Evolutionary conservation across 1,140 invertebrate genomes (phyloP).

Genomic region (Diuraphis noxia): DNA sequence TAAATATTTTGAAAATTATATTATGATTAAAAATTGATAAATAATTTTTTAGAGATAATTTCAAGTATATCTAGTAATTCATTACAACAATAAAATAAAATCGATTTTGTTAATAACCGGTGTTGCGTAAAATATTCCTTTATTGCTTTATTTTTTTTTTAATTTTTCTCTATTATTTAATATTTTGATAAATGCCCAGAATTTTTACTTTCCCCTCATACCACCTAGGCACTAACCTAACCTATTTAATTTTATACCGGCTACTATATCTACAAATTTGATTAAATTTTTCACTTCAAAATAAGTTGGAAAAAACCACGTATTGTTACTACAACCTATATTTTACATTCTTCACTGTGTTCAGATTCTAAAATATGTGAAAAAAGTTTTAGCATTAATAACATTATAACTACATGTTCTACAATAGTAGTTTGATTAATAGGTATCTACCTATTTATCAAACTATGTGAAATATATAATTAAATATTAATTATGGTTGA

Average conservation of each 20-base stretch:
- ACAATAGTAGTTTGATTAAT: neutral
- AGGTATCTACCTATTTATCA: neutral
- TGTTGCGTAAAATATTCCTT: neutral
- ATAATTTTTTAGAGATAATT: neutral
- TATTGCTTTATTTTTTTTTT: neutral
- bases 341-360: too few relatives aligned
- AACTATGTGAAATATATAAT: neutral
- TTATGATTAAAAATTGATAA: too few relatives aligned
- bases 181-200: neutral
- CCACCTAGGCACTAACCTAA: too few relatives aligned
- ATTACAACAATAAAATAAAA: neutral
- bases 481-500: neutral
- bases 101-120: neutral
- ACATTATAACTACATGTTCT: neutral
- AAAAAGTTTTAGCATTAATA: neutral
- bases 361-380: neutral
- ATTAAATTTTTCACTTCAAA: too few relatives aligned
- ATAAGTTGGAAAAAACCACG: too few relatives aligned
- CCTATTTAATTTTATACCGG: neutral
- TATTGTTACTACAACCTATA: too few relatives aligned
- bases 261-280: too few relatives aligned
- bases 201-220: neutral
- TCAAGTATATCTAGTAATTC: neutral
- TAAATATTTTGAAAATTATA: neutral
- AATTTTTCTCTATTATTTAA: neutral